phyloP scores from a whole-genome alignment of 1,140 invertebrate genomes.

The Muscidifurax raptorellus region DNA sequence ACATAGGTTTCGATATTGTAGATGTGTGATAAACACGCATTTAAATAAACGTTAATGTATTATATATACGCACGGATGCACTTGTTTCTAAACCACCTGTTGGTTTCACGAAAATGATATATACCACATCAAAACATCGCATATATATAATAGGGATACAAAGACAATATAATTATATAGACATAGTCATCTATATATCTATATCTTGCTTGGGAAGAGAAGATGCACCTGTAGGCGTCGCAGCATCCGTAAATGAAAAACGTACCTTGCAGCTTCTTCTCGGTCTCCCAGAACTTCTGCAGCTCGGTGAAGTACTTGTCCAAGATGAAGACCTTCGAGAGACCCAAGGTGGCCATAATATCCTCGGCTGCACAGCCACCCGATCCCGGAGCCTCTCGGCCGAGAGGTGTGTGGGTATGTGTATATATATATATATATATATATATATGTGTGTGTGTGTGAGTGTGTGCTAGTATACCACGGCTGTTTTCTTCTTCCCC shows the following conservation, averaged over 20 bases:
- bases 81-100: not conserved
- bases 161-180: too few relatives aligned
- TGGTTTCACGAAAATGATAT: not conserved
- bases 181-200: too few relatives aligned
- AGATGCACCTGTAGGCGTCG: not conserved
- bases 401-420: not conserved
- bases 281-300: slow-evolving; percentile 97
- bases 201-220: too few relatives aligned
- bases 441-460: not conserved
- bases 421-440: too few relatives aligned
- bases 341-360: slow-evolving; percentile 91
- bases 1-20: too few relatives aligned
- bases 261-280: slow-evolving; percentile 95
- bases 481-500: not conserved
- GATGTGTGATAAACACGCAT: not conserved
- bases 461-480: not conserved
- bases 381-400: not conserved
- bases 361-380: slow-evolving; percentile 38
- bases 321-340: slow-evolving; percentile 97
- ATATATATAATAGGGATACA: too few relatives aligned
- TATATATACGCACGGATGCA: not conserved
- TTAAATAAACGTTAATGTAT: not conserved
- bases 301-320: slow-evolving; percentile 97
- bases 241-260: not conserved
- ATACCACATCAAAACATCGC: not conserved